phyloP scores from a whole-genome alignment of 2,797 vertebrate species.

The Columba guinea region DNA sequence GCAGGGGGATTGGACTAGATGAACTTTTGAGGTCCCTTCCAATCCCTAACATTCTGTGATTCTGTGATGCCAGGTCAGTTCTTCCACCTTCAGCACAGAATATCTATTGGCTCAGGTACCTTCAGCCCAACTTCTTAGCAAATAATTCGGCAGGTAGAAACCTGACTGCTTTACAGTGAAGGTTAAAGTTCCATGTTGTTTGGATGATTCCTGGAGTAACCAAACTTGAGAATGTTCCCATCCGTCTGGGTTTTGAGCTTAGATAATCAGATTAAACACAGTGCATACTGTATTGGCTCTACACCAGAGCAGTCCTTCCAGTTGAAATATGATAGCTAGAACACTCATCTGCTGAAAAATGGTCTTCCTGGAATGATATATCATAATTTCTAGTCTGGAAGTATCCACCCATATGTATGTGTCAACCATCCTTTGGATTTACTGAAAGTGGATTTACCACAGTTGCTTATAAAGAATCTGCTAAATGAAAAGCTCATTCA shows the following conservation, averaged over 20 bases:
- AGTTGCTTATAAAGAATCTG: not conserved
- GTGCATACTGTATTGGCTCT: not conserved
- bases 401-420: not conserved
- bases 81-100: not conserved
- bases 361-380: not conserved
- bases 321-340: not conserved
- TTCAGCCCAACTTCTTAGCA: not conserved
- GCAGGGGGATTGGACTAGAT: too few species aligned
- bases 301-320: not conserved
- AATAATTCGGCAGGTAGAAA: not conserved
- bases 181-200: not conserved
- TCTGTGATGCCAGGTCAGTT: not conserved
- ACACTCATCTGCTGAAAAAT: not conserved
- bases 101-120: not conserved
- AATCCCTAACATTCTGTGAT: too few species aligned
- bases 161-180: not conserved
- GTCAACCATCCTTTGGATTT: slow-evolving; percentile 6
- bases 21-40: too few species aligned
- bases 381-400: not conserved
- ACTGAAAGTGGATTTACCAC: slow-evolving; percentile 16
- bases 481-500: slow-evolving; percentile 18
- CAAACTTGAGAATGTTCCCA: not conserved
- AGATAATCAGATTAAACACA: not conserved
- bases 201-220: not conserved
- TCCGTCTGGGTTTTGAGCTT: not conserved